Evolutionary conservation across 2,888 invertebrate species (phyloP).

Genomic region (Zootermopsis nevadensis): DNA sequence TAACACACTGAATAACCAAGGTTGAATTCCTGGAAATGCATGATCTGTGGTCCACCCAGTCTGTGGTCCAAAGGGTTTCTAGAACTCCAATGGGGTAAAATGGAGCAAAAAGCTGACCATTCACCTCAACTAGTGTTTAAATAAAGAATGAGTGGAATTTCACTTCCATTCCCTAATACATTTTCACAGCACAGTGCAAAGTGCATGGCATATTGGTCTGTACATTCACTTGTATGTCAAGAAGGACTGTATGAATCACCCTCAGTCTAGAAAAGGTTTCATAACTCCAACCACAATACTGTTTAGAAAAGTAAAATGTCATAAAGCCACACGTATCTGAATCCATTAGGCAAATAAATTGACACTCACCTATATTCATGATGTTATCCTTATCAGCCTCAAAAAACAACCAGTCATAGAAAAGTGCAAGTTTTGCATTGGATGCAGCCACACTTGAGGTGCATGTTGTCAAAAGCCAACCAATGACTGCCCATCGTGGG

Average conservation of each 20-base stretch:
- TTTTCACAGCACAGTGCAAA: no score
- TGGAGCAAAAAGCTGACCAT: no score
- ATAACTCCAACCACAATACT: conserved; percentile 2
- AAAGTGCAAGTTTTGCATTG: conserved; percentile 90
- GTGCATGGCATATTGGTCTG: no score
- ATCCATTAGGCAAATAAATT: not conserved
- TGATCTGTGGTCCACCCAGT: no score
- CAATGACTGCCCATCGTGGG: conserved; percentile 94
- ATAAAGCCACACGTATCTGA: not conserved
- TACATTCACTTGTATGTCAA: no score
- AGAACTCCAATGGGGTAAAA: no score
- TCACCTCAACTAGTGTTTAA: no score
- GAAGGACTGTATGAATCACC: not conserved
- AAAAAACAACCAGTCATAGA: conserved; percentile 95
- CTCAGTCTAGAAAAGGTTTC: not conserved
- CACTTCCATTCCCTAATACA: no score
- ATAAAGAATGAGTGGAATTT: no score
- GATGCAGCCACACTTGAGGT: conserved; percentile 90
- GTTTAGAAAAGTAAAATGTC: not conserved
- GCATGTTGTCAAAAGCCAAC: conserved; percentile 92
- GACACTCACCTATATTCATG: conserved; percentile 81
- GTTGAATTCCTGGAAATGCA: no score
- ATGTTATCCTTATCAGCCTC: conserved; percentile 92
- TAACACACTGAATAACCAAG: no score
- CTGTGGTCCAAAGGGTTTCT: no score